Percentiles rank a stretch among this genome's conserved stretches.
These are phyloP conservation scores for Cartodere bifasciata DNA, from an alignment of 2,888 invertebrate genomes.

Conservation along the genomic window DNA sequence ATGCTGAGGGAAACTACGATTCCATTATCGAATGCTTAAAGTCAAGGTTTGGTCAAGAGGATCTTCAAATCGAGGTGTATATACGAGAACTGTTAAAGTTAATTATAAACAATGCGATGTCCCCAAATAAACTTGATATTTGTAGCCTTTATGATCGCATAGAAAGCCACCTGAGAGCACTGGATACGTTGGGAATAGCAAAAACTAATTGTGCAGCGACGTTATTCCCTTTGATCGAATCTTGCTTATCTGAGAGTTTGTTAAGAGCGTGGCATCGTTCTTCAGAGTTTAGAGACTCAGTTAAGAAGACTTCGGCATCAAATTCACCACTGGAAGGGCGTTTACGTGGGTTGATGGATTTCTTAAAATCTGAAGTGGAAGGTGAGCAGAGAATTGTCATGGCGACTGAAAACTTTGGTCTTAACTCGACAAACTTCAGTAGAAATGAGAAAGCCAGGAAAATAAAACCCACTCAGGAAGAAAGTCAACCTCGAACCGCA, in stretches of 20 bases:
- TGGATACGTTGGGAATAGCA: no score
- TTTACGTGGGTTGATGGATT: no score
- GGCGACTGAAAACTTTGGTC: no score
- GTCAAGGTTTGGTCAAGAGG: constrained; percentile 21
- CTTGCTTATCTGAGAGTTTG: constrained; percentile 19
- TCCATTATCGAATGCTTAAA: constrained; percentile 16
- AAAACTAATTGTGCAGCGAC: no score
- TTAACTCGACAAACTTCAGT: no score
- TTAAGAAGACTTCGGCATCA: no score
- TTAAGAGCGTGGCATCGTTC: constrained; percentile 19
- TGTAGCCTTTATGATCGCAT: constrained; percentile 19
- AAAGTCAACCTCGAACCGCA: constrained; percentile 10
- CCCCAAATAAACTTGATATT: constrained; percentile 11
- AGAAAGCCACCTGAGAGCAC: constrained; percentile 20
- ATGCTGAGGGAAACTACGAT: constrained; percentile 14
- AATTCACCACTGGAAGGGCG: background rate
- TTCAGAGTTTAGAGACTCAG: constrained; percentile 1
- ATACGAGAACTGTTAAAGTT: constrained; percentile 22
- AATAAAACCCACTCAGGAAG: background rate
- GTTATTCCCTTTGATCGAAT: no score
- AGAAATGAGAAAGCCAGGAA: no score
- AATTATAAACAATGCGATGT: constrained; percentile 17
- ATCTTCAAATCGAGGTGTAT: constrained; percentile 22
- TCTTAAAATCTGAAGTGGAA: no score
- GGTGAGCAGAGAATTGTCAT: no score